Conservation (phyloP, 2,888 invertebrate species). For the Xestia c-nigrum region DNA sequence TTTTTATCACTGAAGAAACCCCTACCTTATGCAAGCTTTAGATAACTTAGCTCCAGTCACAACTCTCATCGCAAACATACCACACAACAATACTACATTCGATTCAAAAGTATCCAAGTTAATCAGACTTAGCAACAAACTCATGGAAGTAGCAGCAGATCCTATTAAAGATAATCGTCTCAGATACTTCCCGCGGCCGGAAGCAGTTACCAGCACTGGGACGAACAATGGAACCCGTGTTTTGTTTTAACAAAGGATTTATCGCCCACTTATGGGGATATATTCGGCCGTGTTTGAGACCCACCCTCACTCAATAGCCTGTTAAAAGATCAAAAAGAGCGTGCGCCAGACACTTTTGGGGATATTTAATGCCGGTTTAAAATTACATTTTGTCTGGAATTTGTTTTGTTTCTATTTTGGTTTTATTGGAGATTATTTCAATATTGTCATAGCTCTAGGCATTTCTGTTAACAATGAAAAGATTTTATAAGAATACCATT, state of each 20-base stretch:
- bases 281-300: slow-evolving; percentile 53
- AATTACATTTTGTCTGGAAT: slow-evolving; percentile 34
- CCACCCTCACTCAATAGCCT: slow-evolving; percentile 56
- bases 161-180: slow-evolving; percentile 73
- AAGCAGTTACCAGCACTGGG: slow-evolving; percentile 49
- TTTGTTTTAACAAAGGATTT: slow-evolving; percentile 70
- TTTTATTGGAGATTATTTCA: not conserved
- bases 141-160: slow-evolving; percentile 65
- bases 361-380: slow-evolving; percentile 48
- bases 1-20: not conserved
- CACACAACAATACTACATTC: slow-evolving; percentile 30
- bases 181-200: slow-evolving; percentile 51
- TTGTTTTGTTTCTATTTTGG: slow-evolving; percentile 18
- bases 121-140: slow-evolving; percentile 66
- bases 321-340: slow-evolving; percentile 66
- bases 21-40: not conserved
- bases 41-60: not conserved
- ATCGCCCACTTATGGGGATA: slow-evolving; percentile 66
- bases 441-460: not conserved
- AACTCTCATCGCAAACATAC: not conserved
- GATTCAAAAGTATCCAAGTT: slow-evolving; percentile 61
- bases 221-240: slow-evolving; percentile 63
- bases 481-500: not conserved
- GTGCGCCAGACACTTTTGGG: slow-evolving; percentile 40
- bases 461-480: not conserved